phyloP scores from a whole-genome alignment of 2,888 invertebrate genomes.

The Parasteatoda lunata region DNA sequence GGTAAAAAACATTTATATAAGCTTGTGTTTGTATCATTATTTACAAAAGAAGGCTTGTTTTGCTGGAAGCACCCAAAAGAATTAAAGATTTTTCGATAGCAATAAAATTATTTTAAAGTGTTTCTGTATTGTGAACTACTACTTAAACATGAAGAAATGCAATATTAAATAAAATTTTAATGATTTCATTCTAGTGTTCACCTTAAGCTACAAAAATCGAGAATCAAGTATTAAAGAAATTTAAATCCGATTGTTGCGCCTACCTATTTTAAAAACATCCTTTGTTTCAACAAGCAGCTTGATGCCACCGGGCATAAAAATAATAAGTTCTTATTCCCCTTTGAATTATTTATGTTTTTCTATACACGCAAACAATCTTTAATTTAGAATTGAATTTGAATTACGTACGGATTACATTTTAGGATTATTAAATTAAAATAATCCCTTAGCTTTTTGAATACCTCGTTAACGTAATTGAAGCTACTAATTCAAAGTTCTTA shows the following conservation, averaged over 20 bases:
- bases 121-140: neutral
- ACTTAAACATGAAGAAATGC: neutral
- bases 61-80: neutral
- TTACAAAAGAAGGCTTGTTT: neutral
- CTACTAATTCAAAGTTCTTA: slow-evolving; percentile 37
- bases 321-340: slow-evolving; percentile 31
- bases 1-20: neutral
- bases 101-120: slow-evolving; percentile 1
- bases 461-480: slow-evolving; percentile 60
- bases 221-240: neutral
- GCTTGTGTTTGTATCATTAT: slow-evolving; percentile 2
- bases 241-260: slow-evolving; percentile 14
- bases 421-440: slow-evolving; percentile 67
- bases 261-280: neutral
- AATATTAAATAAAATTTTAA: slow-evolving; percentile 3
- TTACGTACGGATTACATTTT: slow-evolving; percentile 48
- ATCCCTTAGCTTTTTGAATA: slow-evolving; percentile 49
- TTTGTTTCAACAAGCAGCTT: slow-evolving; percentile 7
- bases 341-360: slow-evolving; percentile 33
- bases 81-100: neutral
- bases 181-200: neutral
- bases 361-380: slow-evolving; percentile 13
- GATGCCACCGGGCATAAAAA: slow-evolving; percentile 26
- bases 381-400: slow-evolving; percentile 59
- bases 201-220: neutral